Base-by-base conservation (phyloP, 2,113 vertebrate genomes). In the Lepisosteus oculatus region DNA sequence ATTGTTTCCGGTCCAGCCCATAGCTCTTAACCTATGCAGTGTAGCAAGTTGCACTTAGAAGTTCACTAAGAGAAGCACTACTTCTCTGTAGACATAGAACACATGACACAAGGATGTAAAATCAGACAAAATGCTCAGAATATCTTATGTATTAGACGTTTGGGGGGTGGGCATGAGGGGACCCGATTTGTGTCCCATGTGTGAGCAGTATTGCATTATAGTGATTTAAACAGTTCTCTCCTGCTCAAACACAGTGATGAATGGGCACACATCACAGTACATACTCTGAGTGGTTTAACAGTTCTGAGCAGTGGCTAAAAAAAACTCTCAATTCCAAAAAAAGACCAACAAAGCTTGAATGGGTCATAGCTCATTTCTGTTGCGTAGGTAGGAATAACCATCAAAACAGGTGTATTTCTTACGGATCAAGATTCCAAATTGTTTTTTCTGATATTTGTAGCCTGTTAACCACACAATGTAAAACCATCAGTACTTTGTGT, bases 201-300 rank as follows among this genome's bases (percentile, higher is more conserved):
- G 3, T 44, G 14, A 66, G 43, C 13, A 3, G 14, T 45, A 3
- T 66, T 68, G 67, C 51, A 41, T 55, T 43, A 65, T 29, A 29
- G 41, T 74, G 63, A 61, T 65, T 68, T 70, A 59, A 69, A 55
- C 51, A 57, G 62, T 15, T 70, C 57, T 65, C 41, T 65, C 6
- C n/a, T 43, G 56, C 14, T n/a, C 67, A 67, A 55, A 64, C 65
- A 61, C 15, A 63, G 61, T 41, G 63, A 57, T 66, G 61, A 70
- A 66, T 11, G 43, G 62, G 44, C 62, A 61, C 54, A 61, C 51
- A 66, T 70, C 63, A 66, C 45, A 29, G 43, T 44, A 63, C 44
- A 55, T 47, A n/a, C n/a, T 66, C 43, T 15, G 12, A n/a, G n/a
- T 41, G 8, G 42, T 59, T 62, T 75, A 66, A 61, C 65, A 9